Percentiles rank a stretch among this genome's conserved stretches.
These are phyloP conservation scores for Rousettus madagascariensis DNA, from an alignment of 2,797 vertebrate species.

Conservation along the genomic window DNA sequence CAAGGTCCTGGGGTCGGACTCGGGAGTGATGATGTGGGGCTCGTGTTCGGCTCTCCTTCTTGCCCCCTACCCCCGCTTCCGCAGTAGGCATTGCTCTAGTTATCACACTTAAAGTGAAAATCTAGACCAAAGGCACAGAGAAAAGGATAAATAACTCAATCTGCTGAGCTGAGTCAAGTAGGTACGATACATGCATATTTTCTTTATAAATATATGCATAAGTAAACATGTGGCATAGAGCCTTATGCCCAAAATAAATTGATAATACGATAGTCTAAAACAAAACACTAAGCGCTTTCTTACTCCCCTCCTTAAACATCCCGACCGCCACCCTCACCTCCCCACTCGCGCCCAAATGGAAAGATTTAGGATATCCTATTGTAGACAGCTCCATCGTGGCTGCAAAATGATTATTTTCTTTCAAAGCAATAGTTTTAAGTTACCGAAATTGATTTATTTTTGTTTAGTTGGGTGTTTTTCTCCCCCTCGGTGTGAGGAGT, in stretches of 20 bases:
- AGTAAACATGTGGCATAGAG: not conserved
- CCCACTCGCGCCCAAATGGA: not conserved
- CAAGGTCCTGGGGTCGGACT: not conserved
- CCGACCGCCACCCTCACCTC: not conserved
- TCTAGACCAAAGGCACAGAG: not conserved
- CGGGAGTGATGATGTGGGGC: not conserved
- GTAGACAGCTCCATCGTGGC: not conserved
- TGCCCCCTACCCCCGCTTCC: too few relatives aligned
- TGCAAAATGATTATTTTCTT: slow-evolving; percentile 10
- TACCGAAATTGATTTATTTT: slow-evolving; percentile 39
- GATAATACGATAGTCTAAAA: not conserved
- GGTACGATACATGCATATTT: not conserved
- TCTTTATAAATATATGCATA: not conserved
- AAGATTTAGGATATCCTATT: not conserved
- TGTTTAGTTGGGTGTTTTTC: slow-evolving; percentile 29
- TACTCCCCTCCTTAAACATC: not conserved
- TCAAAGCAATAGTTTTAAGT: slow-evolving; percentile 58
- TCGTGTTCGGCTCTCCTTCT: not conserved
- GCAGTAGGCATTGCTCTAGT: not conserved
- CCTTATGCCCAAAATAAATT: not conserved
- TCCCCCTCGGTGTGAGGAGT: not conserved
- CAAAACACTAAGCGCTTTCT: not conserved
- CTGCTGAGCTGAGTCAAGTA: not conserved
- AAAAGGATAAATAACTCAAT: not conserved
- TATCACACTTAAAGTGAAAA: not conserved